These are phyloP conservation scores for Cyprinodon tularosa DNA, from an alignment of 2,113 vertebrate genomes.

Conservation along the genomic window DNA sequence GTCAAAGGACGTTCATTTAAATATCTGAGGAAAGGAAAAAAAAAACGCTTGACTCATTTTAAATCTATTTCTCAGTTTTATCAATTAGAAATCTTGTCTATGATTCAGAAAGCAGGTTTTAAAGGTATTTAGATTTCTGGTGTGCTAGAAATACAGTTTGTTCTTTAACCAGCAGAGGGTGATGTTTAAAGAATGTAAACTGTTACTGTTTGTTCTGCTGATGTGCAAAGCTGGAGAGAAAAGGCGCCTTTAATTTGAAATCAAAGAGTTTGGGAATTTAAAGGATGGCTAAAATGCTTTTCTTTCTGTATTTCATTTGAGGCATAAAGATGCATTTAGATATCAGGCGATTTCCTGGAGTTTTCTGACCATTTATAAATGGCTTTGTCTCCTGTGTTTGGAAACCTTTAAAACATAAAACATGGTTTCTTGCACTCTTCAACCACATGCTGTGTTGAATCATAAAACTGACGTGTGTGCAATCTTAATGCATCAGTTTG, in stretches of 20 bases:
- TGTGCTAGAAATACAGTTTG: neutral
- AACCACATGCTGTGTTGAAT: too few relatives aligned
- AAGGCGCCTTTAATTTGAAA: neutral
- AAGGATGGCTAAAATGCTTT: too few relatives aligned
- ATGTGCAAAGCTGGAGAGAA: neutral
- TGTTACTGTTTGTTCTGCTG: neutral
- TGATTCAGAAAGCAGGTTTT: neutral
- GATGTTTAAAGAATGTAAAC: neutral
- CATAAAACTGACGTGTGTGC: too few relatives aligned
- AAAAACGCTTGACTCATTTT: neutral
- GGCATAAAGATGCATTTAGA: neutral
- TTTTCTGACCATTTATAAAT: neutral
- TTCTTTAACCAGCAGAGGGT: neutral
- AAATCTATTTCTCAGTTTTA: neutral
- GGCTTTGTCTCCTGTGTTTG: too few relatives aligned
- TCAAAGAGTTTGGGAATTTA: neutral
- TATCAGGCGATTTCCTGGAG: neutral
- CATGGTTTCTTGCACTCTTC: too few relatives aligned
- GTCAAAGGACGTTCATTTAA: slow-evolving; percentile 5
- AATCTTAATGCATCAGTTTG: too few relatives aligned
- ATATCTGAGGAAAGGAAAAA: neutral
- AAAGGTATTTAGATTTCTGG: neutral
- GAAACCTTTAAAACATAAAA: too few relatives aligned
- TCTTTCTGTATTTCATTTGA: neutral
- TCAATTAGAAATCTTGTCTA: neutral